Base-by-base conservation (phyloP, 1,140 invertebrate species). In the Scaptomyza hsui region DNA sequence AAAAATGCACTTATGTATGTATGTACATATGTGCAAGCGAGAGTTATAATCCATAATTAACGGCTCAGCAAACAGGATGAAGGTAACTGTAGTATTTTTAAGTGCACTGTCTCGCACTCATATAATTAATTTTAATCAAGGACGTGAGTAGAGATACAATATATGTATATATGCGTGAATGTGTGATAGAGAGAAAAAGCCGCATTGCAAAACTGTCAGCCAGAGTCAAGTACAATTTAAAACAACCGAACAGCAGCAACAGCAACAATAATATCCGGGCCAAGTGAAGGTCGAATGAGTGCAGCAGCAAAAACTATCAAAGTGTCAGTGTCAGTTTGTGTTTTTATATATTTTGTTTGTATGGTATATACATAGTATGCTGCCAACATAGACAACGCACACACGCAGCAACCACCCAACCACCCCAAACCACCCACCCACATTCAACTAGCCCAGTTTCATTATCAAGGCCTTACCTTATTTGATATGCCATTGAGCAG, bases 401-500 rank as follows among this genome's bases (percentile, higher is more conserved):
- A 42, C 47, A 10, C 37, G 13, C 49, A 42, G 24, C n/a, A 19
- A 19, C 15, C 35, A 26, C 6, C 24, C 5, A 26, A 1, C 24
- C 32, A 35, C 64, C 39, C 35, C n/a, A n/a, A n/a, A n/a, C 24
- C 5, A 26, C 1, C 24, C 32, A 35, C 64, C 39, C 35, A 18
- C 41, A 42, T 45, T 35, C 55, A 47, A 26, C 35, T 12, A 59
- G 26, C 67, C 44, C 45, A 37, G 32, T 60, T 81, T 81, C 70
- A 82, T 82, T 78, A 74, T 76, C 78, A 82, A 82, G 74, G 78
- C 77, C 57, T 51, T 73, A 92, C 92, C 91, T 91, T 92, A 71
- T 92, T 92, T 32, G 92, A 92, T 70, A 92, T 90, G 24, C 91
- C 92, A 53, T 90, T 92, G 26, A 92, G 85, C 47, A 92, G 75